Conservation (phyloP, 2,113 vertebrate species). For the Ammodramus savannarum region DNA sequence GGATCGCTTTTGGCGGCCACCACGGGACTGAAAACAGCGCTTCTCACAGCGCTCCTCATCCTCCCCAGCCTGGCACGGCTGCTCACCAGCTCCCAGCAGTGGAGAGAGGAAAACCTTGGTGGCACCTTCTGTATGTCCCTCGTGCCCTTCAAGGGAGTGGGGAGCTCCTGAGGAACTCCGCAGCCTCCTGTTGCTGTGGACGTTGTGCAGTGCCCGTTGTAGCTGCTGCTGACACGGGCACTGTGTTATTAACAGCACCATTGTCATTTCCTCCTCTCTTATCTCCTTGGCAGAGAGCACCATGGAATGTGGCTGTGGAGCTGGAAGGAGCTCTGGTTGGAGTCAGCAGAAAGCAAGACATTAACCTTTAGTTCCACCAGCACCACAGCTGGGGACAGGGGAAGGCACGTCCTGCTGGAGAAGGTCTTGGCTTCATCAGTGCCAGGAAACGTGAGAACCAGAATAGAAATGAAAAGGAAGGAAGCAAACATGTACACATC, state of each 20-base stretch:
- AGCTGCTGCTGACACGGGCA: background rate
- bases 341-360: background rate
- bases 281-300: background rate
- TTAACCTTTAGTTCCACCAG: background rate
- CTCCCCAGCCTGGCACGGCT: background rate
- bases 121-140: background rate
- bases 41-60: background rate
- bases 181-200: background rate
- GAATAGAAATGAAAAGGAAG: background rate
- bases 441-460: background rate
- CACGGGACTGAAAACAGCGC: accelerated
- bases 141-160: accelerated
- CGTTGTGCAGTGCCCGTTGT: too few species aligned
- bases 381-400: background rate
- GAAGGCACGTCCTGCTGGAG: background rate
- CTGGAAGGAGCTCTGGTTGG: background rate
- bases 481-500: background rate
- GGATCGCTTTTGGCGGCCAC: background rate
- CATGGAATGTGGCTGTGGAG: background rate
- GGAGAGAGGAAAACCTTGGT: accelerated
- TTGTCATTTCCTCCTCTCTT: background rate
- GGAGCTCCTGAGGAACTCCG: background rate
- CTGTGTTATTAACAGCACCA: background rate
- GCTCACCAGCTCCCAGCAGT: background rate
- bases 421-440: background rate